Conservation (phyloP, 2,113 vertebrate genomes). For the Apodemus sylvaticus region DNA sequence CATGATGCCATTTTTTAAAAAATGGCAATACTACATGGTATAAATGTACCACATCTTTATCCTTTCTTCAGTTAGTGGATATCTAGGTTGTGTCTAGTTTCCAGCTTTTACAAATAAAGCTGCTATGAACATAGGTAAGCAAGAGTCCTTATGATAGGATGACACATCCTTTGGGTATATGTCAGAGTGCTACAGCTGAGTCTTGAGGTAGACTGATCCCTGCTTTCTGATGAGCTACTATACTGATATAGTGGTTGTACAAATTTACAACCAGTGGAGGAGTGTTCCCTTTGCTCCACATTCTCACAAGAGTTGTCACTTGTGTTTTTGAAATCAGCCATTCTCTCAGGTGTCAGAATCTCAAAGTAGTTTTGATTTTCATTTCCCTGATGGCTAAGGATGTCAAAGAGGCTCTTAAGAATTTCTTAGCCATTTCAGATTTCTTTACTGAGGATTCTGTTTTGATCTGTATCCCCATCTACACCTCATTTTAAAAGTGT, state of each 20-base stretch:
- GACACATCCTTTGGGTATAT: not conserved
- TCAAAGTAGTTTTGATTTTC: not conserved
- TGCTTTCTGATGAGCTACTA: not conserved
- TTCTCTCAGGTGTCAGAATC: not conserved
- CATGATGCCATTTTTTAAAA: not conserved
- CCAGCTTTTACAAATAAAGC: not conserved
- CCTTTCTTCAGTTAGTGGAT: not conserved
- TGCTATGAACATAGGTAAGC: not conserved
- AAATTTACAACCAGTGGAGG: not conserved
- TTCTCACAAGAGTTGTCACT: not conserved
- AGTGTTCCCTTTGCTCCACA: not conserved
- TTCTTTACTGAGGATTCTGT: not conserved
- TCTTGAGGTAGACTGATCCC: not conserved
- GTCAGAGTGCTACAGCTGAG: not conserved
- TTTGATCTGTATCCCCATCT: not conserved
- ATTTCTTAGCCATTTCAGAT: not conserved
- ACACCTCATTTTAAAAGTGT: not conserved
- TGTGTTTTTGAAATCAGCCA: not conserved
- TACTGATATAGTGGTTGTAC: not conserved
- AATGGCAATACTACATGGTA: not conserved
- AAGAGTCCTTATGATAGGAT: not conserved
- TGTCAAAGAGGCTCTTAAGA: not conserved
- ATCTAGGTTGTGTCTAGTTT: not conserved
- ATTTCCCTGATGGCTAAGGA: not conserved
- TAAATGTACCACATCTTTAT: not conserved